A percentile compares a stretch with the other conserved stretches of the same genome.
Evolutionary conservation across 1,140 invertebrate genomes (phyloP).

Genomic region (Drosophila carrolli): DNA sequence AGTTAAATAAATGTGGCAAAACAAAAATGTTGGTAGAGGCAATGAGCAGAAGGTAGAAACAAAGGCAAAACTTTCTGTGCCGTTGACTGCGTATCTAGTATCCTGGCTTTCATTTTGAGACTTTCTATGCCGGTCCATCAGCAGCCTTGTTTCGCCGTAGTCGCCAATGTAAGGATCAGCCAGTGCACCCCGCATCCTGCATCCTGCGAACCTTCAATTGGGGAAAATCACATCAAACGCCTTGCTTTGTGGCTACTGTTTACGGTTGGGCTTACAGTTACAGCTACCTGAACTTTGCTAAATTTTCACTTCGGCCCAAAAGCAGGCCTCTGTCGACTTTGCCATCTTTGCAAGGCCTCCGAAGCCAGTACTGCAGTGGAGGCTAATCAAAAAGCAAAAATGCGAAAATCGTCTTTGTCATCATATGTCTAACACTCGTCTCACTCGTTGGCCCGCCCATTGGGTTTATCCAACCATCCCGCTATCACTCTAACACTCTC

Average conservation of each 20-base stretch:
- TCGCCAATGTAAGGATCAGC: background rate
- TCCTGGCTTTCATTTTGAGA: background rate
- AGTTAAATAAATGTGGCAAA: no score
- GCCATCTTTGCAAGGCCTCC: conserved; percentile 23
- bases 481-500: conserved; percentile 37
- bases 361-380: conserved; percentile 15
- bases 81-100: background rate
- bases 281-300: conserved; percentile 66
- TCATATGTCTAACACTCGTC: conserved; percentile 73
- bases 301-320: conserved; percentile 44
- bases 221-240: conserved; percentile 64
- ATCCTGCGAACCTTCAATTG: conserved; percentile 28
- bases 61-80: background rate
- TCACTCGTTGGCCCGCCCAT: conserved; percentile 5
- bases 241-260: conserved; percentile 68
- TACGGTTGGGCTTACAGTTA: conserved; percentile 48
- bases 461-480: conserved; percentile 14
- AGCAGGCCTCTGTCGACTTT: background rate
- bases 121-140: background rate
- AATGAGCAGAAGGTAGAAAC: background rate
- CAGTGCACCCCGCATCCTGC: conserved; percentile 13
- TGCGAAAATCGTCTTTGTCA: conserved; percentile 78
- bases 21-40: background rate
- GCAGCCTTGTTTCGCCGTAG: conserved; percentile 2
- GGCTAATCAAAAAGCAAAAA: conserved; percentile 80